Conservation (phyloP, 1,140 invertebrate genomes). For the Leptinotarsa texana region DNA sequence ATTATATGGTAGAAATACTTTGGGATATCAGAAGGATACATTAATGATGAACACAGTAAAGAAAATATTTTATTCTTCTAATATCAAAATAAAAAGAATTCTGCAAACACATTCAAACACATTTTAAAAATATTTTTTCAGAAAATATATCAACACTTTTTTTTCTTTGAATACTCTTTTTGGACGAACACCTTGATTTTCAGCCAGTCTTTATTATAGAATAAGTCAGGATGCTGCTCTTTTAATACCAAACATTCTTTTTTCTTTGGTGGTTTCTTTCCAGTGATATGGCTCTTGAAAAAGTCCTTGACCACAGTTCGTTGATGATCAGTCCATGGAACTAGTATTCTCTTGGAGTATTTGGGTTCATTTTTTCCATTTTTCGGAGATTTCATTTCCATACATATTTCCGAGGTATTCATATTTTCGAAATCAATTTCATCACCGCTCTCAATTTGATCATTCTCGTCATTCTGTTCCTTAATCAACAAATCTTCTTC, state of each 20-base stretch:
- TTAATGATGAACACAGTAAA: too few relatives aligned
- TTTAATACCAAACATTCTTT: slow-evolving; percentile 35
- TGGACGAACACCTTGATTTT: too few relatives aligned
- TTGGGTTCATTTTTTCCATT: neutral
- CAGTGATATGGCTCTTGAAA: slow-evolving; percentile 44
- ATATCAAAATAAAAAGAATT: neutral
- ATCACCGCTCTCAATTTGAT: neutral
- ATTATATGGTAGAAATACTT: too few relatives aligned
- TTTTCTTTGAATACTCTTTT: slow-evolving; percentile 32
- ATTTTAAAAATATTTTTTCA: too few relatives aligned
- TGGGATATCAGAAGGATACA: too few relatives aligned
- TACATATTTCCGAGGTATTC: neutral
- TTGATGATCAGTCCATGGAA: too few relatives aligned
- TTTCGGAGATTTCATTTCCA: slow-evolving; percentile 1
- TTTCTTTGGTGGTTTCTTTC: slow-evolving; percentile 39
- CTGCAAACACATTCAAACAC: too few relatives aligned
- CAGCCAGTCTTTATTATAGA: slow-evolving; percentile 17
- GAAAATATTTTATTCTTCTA: neutral
- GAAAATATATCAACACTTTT: neutral
- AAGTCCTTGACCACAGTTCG: slow-evolving; percentile 8
- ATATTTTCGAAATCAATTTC: neutral
- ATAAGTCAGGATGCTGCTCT: slow-evolving; percentile 23
- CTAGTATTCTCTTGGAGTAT: slow-evolving; percentile 29
- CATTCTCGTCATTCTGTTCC: neutral
- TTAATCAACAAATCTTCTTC: slow-evolving; percentile 34